Evolutionary conservation across 2,113 vertebrate genomes (phyloP), one percentile per base, ranked within the genome.

Genomic region (Loxodonta africana): DNA sequence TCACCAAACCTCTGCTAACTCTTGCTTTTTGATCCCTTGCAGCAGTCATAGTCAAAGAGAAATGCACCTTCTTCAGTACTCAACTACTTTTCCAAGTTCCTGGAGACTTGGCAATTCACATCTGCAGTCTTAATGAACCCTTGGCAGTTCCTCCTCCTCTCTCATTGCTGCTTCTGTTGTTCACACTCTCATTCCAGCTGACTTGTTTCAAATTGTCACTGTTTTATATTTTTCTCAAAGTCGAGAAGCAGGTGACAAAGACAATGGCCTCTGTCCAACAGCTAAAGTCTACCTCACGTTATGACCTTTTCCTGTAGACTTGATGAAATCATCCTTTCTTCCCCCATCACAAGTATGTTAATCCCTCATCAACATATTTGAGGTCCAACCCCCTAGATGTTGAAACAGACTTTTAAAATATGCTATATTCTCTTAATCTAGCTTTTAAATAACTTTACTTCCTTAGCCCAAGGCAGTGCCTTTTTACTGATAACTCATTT

Each of bases 21-120:
- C 46, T 25, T 93, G 48, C 26, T 89, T 94, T 98, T 95, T 92
- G 20, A 95, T 94, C 94, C 65, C 15, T 86, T 91, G 92, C 63
- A 92, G 97, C 97, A 94, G 71, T 94, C 83, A 96, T n/a, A 96
- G 86, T 88, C 30, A 95, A 97, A 97, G 69, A 86, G 95, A 73
- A 33, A n/a, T 41, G 86, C 88, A 96, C 74, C 41, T 93, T 91
- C 2, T 46, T 28, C 25, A 97, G 71, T 74, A 63, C 92, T 41
- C 62, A 2, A 6, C 65, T 90, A 21, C 69, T 97, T 92, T 87
- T 25, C 97, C 95, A 83, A 73, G 80, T 95, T 81, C 17, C 86
- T 90, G 65, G 15, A 90, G 53, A 97, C 1, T 7, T 0, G 37
- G 12, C 0, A 30, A n/a, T 30, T 83, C 83, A n/a, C 95, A 48